phyloP scores from a whole-genome alignment of 2,113 vertebrate genomes.

The Casuarius casuarius region DNA sequence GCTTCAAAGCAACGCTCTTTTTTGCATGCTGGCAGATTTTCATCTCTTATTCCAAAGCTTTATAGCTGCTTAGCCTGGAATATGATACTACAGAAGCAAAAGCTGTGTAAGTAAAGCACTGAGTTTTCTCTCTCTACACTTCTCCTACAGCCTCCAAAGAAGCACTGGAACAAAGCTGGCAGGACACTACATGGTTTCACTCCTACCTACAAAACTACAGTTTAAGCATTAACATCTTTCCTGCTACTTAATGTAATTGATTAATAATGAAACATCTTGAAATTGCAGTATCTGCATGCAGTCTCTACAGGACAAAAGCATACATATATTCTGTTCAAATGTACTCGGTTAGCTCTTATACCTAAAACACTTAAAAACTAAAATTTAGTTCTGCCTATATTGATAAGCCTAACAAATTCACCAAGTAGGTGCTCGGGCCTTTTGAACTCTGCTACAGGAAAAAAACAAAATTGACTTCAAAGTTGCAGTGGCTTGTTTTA shows the following conservation, averaged over 20 bases:
- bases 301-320: neutral
- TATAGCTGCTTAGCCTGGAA: neutral
- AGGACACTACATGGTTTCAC: neutral
- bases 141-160: neutral
- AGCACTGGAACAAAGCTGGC: neutral
- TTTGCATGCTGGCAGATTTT: neutral
- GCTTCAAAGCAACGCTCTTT: neutral
- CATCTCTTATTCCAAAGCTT: rapidly evolving
- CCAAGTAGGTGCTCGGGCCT: neutral
- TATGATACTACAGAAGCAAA: neutral
- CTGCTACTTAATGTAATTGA: neutral
- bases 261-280: neutral
- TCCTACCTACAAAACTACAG: neutral
- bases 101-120: neutral
- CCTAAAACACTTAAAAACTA: neutral
- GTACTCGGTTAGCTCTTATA: neutral
- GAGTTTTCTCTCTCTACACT: neutral
- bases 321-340: neutral
- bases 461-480: neutral
- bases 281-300: neutral
- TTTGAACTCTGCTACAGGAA: neutral
- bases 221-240: neutral
- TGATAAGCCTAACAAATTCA: neutral
- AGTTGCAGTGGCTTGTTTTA: neutral
- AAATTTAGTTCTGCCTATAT: neutral